Evolutionary conservation across 2,113 vertebrate species (phyloP), one percentile per base, ranked within the genome.

Genomic region (Equus quagga): DNA sequence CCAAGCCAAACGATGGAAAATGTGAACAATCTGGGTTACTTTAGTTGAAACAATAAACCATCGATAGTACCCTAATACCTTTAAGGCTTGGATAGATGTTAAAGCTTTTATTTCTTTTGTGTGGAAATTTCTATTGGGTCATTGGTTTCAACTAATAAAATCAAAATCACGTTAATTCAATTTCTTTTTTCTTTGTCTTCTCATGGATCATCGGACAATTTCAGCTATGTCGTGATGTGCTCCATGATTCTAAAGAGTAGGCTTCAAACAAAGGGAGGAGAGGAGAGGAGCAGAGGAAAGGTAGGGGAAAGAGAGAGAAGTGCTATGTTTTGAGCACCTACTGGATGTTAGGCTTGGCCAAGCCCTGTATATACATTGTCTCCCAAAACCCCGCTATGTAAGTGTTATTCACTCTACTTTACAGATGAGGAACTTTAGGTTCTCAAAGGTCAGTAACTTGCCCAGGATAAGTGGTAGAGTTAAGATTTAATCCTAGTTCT

Each of bases 1-100:
- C 81, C 95, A 94, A 96, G 72, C 54, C 79, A 83, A 96, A 97
- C 1, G 51, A 26, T 76, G 97, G 94, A 98, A 97, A 97, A 98
- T 98, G 56, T 97, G 94, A 97, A 96, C 91, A 94, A 72, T 65
- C 70, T 96, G 88, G 56, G 82, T 86, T 92, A 85, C 46, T 96
- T 96, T 89, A 86, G 86, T 82, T 95, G 72, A 96, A 89, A 97
- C 97, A 98, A 96, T 91, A 97, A 98, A 94, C 75, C 19, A 62
- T 23, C 46, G 79, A 82, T 91, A 73, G 80, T 75, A 60, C 51
- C 60, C 49, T 93, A 60, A 87, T 98, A 95, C 17, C 97, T 93
- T 96, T 67, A 93, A 96, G 65, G 7, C 79, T 97, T 60, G 58
- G 72, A 33, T 89, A 17, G 46, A 83, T 51, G 19, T 78, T 41